Percentiles rank a stretch among this genome's conserved stretches.
Conservation (phyloP, 1,140 invertebrate genomes). For the Branchinecta lynchi region DNA sequence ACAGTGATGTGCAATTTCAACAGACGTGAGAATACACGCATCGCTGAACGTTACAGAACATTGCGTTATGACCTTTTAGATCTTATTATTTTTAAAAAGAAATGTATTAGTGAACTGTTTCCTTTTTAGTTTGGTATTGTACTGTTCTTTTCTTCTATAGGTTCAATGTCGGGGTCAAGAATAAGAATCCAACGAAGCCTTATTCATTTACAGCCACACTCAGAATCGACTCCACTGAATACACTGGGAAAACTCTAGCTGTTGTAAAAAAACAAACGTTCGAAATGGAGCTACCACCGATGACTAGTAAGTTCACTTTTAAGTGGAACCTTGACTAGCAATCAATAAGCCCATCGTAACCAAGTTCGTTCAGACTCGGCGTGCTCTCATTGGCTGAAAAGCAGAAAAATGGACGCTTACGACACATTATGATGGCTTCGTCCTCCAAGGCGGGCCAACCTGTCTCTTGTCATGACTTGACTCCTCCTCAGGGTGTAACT, state of each 20-base stretch:
- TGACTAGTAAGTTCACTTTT: conserved; percentile 30
- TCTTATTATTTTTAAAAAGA: too few species aligned
- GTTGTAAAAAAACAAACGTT: conserved; percentile 51
- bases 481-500: too few species aligned
- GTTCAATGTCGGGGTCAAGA: conserved; percentile 49
- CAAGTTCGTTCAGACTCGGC: too few species aligned
- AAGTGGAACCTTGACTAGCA: background rate
- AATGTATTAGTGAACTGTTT: too few species aligned
- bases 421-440: conserved; percentile 24
- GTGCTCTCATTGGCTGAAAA: too few species aligned
- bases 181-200: conserved; percentile 44
- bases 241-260: conserved; percentile 55
- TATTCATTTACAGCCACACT: conserved; percentile 52
- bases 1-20: conserved; percentile 14
- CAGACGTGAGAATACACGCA: background rate
- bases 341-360: background rate
- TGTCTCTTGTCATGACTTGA: too few species aligned
- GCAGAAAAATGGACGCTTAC: conserved; percentile 12
- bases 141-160: conserved; percentile 27
- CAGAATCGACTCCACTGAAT: conserved; percentile 58
- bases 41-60: too few species aligned
- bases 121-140: background rate
- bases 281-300: conserved; percentile 44
- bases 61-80: too few species aligned
- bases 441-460: too few species aligned